Evolutionary conservation across 2,797 vertebrate species (phyloP).

Genomic region (Tauraco hartlaubi): DNA sequence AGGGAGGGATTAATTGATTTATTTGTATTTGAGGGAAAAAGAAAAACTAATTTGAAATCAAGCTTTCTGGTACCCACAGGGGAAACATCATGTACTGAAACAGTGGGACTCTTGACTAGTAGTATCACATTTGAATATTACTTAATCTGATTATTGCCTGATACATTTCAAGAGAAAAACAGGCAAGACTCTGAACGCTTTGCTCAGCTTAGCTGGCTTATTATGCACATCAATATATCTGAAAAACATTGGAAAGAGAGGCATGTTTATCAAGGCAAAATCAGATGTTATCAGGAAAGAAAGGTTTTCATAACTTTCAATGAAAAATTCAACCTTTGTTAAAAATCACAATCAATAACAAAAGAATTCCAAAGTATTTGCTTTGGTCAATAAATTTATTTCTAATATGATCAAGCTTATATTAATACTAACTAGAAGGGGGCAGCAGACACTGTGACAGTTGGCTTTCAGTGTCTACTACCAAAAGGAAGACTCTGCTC

Average conservation of each 20-base stretch:
- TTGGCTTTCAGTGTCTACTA: not conserved
- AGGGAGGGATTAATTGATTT: not conserved
- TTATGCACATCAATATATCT: not conserved
- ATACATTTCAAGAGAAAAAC: not conserved
- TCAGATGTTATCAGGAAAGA: not conserved
- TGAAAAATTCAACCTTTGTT: not conserved
- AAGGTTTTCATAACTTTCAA: not conserved
- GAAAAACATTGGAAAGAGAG: not conserved
- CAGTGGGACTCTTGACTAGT: not conserved
- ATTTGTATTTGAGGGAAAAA: not conserved
- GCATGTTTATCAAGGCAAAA: not conserved
- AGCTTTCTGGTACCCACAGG: not conserved
- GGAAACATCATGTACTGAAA: not conserved
- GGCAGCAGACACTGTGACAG: not conserved
- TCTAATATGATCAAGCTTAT: not conserved
- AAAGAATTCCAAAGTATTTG: not conserved
- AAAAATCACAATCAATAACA: not conserved
- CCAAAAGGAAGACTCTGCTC: not conserved
- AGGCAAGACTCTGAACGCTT: not conserved
- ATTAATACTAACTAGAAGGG: not conserved
- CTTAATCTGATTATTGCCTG: not conserved
- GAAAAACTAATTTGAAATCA: not conserved
- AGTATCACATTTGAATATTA: not conserved
- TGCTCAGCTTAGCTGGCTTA: not conserved
- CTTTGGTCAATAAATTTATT: not conserved